Evolutionary conservation across 2,888 invertebrate species (phyloP), one percentile per base, ranked within the genome.

Genomic region (Cosmia trapezina): DNA sequence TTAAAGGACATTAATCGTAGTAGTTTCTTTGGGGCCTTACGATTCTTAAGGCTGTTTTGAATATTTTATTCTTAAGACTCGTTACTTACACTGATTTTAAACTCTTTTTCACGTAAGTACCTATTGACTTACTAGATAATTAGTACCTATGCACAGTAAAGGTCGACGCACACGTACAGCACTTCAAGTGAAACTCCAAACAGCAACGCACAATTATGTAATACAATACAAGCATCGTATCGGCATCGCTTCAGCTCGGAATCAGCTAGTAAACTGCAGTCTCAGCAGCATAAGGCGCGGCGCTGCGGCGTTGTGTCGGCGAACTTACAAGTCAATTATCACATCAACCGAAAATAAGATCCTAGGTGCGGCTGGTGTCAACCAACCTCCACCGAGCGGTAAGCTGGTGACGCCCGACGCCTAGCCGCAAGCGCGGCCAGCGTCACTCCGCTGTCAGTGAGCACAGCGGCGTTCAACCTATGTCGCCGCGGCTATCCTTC

Each of bases 1-100:
- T 86, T 84, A 79, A 80, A 79, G 76, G 65, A 82, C 86, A 83
- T 86, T 77, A 73, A 78, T 79, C 74, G 70, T 80, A 51, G 78
- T 63, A 72, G 73, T 83, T 83, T 81, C 61, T 80, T 78, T 81
- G 68, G 60, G 17, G 19, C 33, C 33, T 61, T 49, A 47, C 59
- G 51, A 56, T 51, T 66, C 41, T 41, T 33, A 12, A 62, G 51
- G 19, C 4, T 57, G 51, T 70, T 60, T 53, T 47, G 37, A 51
- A 63, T 41, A 47, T 49, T 53, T 62, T 62, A 54, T 75, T 56
- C 9, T 41, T 43, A 41, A 45, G n/a, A 33, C 8, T 65, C 11
- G 11, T 62, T 47, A 57, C 14, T n/a, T 57, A 54, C 7, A 53
- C 17, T 43, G 33, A 49, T 78, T 77, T 60, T 54, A n/a, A 33